Evolutionary conservation across 2,888 invertebrate genomes (phyloP).

Genomic region (Diloba caeruleocephala): DNA sequence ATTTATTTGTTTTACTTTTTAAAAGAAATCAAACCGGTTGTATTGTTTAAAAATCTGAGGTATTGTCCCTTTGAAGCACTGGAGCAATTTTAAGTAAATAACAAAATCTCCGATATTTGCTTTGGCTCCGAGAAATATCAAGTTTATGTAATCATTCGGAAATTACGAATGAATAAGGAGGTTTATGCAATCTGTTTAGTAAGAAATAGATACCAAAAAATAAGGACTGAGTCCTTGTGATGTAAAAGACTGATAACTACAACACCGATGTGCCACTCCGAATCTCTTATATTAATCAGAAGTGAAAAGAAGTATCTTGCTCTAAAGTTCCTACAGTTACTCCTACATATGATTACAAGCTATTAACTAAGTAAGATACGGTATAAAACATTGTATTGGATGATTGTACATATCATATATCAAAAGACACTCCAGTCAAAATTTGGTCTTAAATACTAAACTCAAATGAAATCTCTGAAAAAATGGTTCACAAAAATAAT

Average conservation of each 20-base stretch:
- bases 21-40: constrained; percentile 6
- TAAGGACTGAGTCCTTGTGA: too few relatives aligned
- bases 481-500: not conserved
- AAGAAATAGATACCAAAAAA: not conserved
- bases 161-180: not conserved
- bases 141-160: not conserved
- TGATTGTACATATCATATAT: constrained; percentile 6
- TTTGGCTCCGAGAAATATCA: too few relatives aligned
- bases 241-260: too few relatives aligned
- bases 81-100: constrained; percentile 15
- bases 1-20: constrained; percentile 16
- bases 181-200: not conserved
- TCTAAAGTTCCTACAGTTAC: not conserved
- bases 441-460: not conserved
- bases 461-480: not conserved
- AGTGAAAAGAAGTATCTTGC: too few relatives aligned
- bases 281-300: too few relatives aligned
- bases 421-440: constrained; percentile 6
- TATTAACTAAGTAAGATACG: not conserved
- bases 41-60: constrained; percentile 8
- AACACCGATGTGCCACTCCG: too few relatives aligned
- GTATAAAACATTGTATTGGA: constrained; percentile 2
- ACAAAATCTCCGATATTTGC: constrained; percentile 1
- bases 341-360: not conserved
- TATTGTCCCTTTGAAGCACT: constrained; percentile 25